Evolutionary conservation across 2,113 vertebrate species (phyloP), one percentile per base, ranked within the genome.

Genomic region (Miniopterus natalensis): DNA sequence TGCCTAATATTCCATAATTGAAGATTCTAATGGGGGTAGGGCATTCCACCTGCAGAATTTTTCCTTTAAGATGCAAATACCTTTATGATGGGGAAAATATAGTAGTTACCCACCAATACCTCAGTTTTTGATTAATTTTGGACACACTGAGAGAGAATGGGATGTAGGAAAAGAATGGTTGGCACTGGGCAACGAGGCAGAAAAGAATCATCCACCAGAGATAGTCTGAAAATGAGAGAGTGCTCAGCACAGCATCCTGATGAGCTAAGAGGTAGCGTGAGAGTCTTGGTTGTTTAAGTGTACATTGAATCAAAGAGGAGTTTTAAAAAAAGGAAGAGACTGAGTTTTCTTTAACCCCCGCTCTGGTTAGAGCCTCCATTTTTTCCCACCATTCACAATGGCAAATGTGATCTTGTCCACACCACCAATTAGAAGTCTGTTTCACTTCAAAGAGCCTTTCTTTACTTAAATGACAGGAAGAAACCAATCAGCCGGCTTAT

Each of bases 111-210:
- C 14, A 51, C 36, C 65, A 65, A 59, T 8, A 59, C 14, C 21
- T 93, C 84, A 17, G 53, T 55, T 71, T 93, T 36, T 47, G 66
- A 79, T 84, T 84, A 73, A 65, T 73, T 74, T 63, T 91, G 45
- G 77, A 87, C 21, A 77, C 17, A 61, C n/a, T 79, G 2, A 14
- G 68, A 87, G 29, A 31, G 8, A 53, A 70, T 40, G 53, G 45
- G 40, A 71, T 23, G 27, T 7, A 29, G 36, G 29, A 63, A 7
- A 88, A 78, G 51, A 94, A 84, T 53, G 53, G 29, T 18, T 87
- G 47, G 27, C 8, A 53, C 18, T 31, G 42, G 0, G 29, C 36
- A 71, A 74, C 45, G 36, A 36, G 42, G 8, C 10, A 31, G 51
- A 83, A 87, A 59, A 87, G n/a, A 42, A 49, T 7, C 17, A 23